These are phyloP conservation scores for Mylabris phalerata DNA, from an alignment of 1,140 invertebrate genomes.

Conservation along the genomic window DNA sequence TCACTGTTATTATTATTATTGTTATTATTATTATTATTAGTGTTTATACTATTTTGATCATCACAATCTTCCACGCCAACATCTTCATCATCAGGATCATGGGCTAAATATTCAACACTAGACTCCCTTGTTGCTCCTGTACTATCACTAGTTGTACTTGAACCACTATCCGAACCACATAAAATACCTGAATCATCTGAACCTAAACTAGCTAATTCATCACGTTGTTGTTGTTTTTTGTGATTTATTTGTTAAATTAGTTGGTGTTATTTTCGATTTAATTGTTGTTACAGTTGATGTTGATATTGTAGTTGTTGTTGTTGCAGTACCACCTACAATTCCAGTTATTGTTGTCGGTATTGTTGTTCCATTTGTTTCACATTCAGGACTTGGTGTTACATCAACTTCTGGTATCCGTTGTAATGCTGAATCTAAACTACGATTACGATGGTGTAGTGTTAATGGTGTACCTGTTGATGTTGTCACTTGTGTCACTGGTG, in stretches of 20 bases:
- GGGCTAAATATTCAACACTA: constrained; percentile 44
- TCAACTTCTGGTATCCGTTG: constrained; percentile 81
- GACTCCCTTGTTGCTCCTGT: constrained; percentile 33
- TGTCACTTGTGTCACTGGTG: constrained; percentile 59
- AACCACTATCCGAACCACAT: constrained; percentile 59
- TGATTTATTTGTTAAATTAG: not conserved
- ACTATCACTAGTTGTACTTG: constrained; percentile 35
- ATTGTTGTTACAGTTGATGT: constrained; percentile 20
- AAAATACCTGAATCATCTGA: constrained; percentile 82
- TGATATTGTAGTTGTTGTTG: not conserved
- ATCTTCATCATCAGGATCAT: constrained; percentile 52
- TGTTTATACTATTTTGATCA: not conserved
- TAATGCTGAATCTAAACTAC: constrained; percentile 78
- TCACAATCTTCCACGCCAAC: constrained; percentile 50
- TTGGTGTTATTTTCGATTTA: constrained; percentile 8
- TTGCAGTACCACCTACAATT: not conserved
- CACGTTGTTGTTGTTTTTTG: constrained; percentile 43
- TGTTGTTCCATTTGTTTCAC: constrained; percentile 44
- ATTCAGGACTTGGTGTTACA: constrained; percentile 71
- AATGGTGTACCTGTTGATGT: constrained; percentile 46
- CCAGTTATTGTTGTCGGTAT: constrained; percentile 28
- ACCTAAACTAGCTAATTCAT: constrained; percentile 67
- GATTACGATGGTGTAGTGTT: constrained; percentile 76
- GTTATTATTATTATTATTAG: not conserved
- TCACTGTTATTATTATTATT: not conserved